These are phyloP conservation scores for Nasonia vitripennis DNA, from an alignment of 1,140 invertebrate species.

Conservation along the genomic window DNA sequence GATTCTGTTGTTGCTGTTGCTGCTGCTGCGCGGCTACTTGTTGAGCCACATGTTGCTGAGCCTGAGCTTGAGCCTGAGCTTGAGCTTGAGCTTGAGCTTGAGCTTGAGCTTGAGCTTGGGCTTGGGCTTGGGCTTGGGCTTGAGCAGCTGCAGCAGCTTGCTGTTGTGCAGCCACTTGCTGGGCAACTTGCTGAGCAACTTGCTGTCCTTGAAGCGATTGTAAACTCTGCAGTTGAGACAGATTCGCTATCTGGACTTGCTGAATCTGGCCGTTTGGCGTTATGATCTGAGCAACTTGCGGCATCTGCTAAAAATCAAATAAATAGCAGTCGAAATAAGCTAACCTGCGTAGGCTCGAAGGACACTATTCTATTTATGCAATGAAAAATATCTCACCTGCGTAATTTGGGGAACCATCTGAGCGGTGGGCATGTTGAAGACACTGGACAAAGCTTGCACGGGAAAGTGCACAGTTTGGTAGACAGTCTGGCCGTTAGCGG, in stretches of 20 bases:
- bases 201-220: conserved; percentile 67
- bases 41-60: conserved; percentile 65
- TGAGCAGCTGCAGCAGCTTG: conserved; percentile 60
- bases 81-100: conserved; percentile 69
- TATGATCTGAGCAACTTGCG: conserved; percentile 89
- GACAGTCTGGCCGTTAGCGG: conserved; percentile 91
- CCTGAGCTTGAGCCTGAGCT: conserved; percentile 69
- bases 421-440: conserved; percentile 76
- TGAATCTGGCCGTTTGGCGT: conserved; percentile 92
- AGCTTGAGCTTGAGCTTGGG: conserved; percentile 67
- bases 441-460: conserved; percentile 81
- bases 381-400: conserved; percentile 72
- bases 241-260: conserved; percentile 85
- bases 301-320: conserved; percentile 68
- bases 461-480: conserved; percentile 96
- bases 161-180: conserved; percentile 65
- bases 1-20: conserved; percentile 60
- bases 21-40: conserved; percentile 61
- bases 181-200: conserved; percentile 70
- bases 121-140: conserved; percentile 68
- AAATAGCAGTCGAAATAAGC: conserved; percentile 28
- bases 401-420: conserved; percentile 87
- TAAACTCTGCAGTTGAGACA: conserved; percentile 77
- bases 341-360: not conserved
- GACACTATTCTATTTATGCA: not conserved